Percentiles rank a stretch among this genome's conserved stretches.
These are phyloP conservation scores for Mirza zaza DNA, from an alignment of 2,113 vertebrate genomes.

Conservation along the genomic window DNA sequence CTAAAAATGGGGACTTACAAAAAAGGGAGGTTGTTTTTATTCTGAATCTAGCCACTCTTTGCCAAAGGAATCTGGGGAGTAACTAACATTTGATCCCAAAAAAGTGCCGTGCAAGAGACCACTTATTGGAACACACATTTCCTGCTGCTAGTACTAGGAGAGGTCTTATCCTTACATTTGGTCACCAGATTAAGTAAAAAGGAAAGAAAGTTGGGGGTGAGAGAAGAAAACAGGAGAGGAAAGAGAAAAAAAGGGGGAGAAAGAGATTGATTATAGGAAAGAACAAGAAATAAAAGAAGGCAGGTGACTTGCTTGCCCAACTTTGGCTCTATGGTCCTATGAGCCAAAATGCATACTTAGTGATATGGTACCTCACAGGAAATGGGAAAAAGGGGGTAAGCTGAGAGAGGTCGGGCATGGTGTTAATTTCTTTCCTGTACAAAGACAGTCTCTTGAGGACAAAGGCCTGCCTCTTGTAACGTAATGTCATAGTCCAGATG, in stretches of 20 bases:
- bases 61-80: conserved; percentile 69
- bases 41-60: conserved; percentile 68
- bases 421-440: conserved; percentile 99
- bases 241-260: conserved; percentile 30
- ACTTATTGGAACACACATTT: conserved; percentile 64
- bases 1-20: conserved; percentile 61
- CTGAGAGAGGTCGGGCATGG: conserved; percentile 82
- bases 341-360: conserved; percentile 82
- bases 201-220: not conserved
- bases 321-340: conserved; percentile 79
- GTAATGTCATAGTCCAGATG: conserved; percentile 99
- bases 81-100: conserved; percentile 54
- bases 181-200: conserved; percentile 77
- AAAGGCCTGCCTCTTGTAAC: conserved; percentile 97
- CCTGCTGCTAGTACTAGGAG: conserved; percentile 69
- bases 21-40: conserved; percentile 54
- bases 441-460: conserved; percentile 99
- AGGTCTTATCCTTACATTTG: conserved; percentile 77
- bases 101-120: conserved; percentile 69
- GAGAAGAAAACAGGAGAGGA: conserved; percentile 47
- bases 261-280: conserved; percentile 54
- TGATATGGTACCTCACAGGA: conserved; percentile 77
- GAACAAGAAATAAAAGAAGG: conserved; percentile 73
- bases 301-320: conserved; percentile 76
- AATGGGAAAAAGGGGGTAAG: conserved; percentile 81